Evolutionary conservation across 2,797 vertebrate genomes (phyloP).

Genomic region (Hydrolagus colliei): DNA sequence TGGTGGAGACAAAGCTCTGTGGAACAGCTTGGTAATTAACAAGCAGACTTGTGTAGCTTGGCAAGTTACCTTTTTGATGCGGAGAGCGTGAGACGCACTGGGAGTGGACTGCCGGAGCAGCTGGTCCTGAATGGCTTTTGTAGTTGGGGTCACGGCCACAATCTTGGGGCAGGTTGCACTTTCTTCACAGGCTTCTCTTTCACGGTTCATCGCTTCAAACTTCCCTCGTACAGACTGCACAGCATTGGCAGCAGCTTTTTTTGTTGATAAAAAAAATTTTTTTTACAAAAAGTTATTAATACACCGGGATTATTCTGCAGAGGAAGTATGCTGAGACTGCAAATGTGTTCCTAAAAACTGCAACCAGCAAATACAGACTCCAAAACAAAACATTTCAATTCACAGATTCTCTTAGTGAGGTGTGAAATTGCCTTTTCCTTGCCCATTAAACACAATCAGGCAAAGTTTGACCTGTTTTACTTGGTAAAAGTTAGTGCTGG

Average conservation of each 20-base stretch:
- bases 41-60: neutral
- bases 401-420: no score
- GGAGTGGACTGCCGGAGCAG: neutral
- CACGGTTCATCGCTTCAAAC: conserved; percentile 20
- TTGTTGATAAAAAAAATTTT: neutral
- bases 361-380: no score
- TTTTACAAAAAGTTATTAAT: no score
- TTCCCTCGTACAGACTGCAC: conserved; percentile 10
- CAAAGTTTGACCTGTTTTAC: no score
- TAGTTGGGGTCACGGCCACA: conserved; percentile 30
- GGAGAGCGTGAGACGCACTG: conserved; percentile 33
- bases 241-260: neutral
- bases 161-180: neutral
- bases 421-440: no score
- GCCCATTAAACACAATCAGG: no score
- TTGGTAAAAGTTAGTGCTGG: no score
- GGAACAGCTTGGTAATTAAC: neutral
- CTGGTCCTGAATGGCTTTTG: neutral
- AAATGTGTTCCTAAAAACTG: no score
- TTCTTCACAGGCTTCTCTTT: neutral
- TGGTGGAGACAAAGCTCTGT: no score
- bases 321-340: no score
- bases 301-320: no score
- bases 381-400: no score
- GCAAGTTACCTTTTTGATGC: conserved; percentile 35